Percentiles rank a stretch among this genome's conserved stretches.
phyloP scores from a whole-genome alignment of 2,888 invertebrate species.

The Drosophila formosana region DNA sequence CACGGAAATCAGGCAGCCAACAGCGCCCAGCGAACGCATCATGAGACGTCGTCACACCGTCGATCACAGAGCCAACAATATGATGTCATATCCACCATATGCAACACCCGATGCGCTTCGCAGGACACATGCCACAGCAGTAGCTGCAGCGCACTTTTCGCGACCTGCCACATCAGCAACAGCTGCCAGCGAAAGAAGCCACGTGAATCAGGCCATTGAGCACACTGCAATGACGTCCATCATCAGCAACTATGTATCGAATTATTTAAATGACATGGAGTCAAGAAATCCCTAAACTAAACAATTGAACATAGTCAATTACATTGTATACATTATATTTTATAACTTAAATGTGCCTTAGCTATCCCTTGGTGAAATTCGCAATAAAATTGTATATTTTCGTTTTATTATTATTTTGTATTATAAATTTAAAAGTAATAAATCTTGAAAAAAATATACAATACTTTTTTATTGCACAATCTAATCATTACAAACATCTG shows the following conservation, averaged over 20 bases:
- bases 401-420: no score
- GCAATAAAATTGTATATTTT: not conserved
- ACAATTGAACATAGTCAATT: not conserved
- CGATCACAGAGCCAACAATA: constrained; percentile 35
- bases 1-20: not conserved
- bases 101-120: not conserved
- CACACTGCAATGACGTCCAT: constrained; percentile 44
- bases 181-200: not conserved
- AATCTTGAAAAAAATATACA: no score
- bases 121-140: not conserved
- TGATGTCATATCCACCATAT: constrained; percentile 4
- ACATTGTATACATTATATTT: not conserved
- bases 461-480: no score
- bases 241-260: constrained; percentile 41
- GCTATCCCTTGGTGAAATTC: not conserved
- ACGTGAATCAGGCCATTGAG: constrained; percentile 33
- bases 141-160: not conserved
- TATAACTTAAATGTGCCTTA: not conserved
- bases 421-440: no score
- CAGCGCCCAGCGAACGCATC: not conserved
- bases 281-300: not conserved
- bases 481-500: no score
- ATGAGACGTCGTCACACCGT: constrained; percentile 30
- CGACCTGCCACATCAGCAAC: not conserved
- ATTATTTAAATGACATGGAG: constrained; percentile 36